A percentile compares a stretch with the other conserved stretches of the same genome.
Evolutionary conservation across 1,140 invertebrate genomes (phyloP).

Genomic region (Cydia pomonella): DNA sequence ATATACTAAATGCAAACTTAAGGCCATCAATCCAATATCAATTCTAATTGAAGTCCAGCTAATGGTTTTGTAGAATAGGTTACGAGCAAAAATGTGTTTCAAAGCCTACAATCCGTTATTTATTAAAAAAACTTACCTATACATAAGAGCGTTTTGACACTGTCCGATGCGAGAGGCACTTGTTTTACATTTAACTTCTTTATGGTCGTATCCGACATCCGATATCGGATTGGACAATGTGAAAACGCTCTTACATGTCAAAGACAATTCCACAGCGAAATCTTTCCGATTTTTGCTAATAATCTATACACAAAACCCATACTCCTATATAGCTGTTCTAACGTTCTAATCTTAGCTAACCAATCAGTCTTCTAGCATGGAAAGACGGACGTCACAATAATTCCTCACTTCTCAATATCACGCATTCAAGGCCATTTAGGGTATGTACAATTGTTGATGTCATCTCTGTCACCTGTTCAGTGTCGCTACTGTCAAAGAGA

Average conservation of each 20-base stretch:
- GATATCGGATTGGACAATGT: too few relatives aligned
- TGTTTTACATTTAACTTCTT: too few relatives aligned
- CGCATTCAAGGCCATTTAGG: neutral
- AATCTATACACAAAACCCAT: neutral
- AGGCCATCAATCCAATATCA: constrained; percentile 19
- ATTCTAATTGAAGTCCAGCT: neutral
- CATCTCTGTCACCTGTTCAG: neutral
- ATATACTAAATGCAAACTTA: constrained; percentile 30
- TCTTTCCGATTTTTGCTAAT: neutral
- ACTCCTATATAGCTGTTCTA: constrained; percentile 7
- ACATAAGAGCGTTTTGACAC: neutral
- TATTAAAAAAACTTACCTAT: neutral
- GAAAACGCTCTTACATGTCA: too few relatives aligned
- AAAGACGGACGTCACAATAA: constrained; percentile 1
- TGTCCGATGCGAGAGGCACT: too few relatives aligned
- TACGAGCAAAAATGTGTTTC: constrained; percentile 10
- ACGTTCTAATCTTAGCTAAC: constrained; percentile 3
- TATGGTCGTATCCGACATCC: too few relatives aligned
- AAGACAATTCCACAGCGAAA: neutral
- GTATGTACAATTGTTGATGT: neutral
- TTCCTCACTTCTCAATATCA: constrained; percentile 15
- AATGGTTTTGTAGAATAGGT: neutral
- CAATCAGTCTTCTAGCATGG: constrained; percentile 18
- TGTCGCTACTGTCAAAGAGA: too few relatives aligned
- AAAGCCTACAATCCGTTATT: neutral